Conservation (phyloP, 2,797 vertebrate species). For the Neosalanx taihuensis region DNA sequence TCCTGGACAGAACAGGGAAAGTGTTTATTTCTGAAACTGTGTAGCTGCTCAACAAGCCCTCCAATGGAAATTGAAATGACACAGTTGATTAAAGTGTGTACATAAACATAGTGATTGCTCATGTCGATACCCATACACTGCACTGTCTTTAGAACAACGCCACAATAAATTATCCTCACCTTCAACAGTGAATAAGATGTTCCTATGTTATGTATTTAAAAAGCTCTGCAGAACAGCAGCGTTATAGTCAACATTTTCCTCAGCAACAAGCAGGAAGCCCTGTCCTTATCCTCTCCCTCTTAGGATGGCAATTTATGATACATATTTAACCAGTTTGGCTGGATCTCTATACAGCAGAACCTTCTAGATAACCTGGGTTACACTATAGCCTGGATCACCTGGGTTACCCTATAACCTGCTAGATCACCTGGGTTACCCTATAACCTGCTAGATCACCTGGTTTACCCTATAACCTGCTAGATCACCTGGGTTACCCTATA, state of each 20-base stretch:
- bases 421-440: too few relatives aligned
- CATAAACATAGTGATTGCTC: slow-evolving; percentile 33
- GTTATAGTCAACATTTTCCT: neutral
- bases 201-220: neutral
- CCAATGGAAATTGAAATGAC: slow-evolving; percentile 26
- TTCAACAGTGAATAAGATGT: neutral
- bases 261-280: too few relatives aligned
- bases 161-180: slow-evolving; percentile 24
- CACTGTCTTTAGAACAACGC: slow-evolving; percentile 26
- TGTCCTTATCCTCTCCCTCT: too few relatives aligned
- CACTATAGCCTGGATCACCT: too few relatives aligned
- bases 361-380: too few relatives aligned
- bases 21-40: slow-evolving; percentile 13
- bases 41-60: slow-evolving; percentile 21
- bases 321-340: too few relatives aligned
- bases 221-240: neutral
- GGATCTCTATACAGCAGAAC: too few relatives aligned
- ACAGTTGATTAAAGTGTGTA: slow-evolving; percentile 34
- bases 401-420: too few relatives aligned
- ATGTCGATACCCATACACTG: slow-evolving; percentile 37
- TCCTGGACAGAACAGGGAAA: slow-evolving; percentile 26
- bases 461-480: too few relatives aligned
- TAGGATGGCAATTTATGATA: too few relatives aligned
- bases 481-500: too few relatives aligned
- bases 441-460: too few relatives aligned